Evolutionary conservation across 2,797 vertebrate species (phyloP).

Genomic region (Channa striata): DNA sequence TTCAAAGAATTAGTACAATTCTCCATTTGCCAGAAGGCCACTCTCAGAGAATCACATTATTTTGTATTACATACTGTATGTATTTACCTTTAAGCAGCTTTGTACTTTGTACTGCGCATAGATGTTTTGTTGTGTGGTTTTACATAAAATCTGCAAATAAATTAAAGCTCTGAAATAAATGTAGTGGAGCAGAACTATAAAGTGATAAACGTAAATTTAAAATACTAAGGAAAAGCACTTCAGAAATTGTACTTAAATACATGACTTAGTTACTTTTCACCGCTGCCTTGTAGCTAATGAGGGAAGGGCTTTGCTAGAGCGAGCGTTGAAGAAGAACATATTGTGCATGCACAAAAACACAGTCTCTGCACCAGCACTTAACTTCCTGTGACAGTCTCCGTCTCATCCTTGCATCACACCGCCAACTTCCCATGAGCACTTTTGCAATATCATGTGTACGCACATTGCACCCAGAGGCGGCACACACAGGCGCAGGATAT

Average conservation of each 20-base stretch:
- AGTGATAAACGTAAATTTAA: not conserved
- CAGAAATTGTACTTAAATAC: conserved; percentile 11
- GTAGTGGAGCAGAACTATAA: not conserved
- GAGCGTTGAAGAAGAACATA: conserved; percentile 36
- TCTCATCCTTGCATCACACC: conserved; percentile 57
- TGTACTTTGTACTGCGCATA: too few relatives aligned
- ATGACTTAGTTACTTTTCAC: conserved; percentile 7
- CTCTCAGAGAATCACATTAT: too few relatives aligned
- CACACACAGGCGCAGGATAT: conserved; percentile 20
- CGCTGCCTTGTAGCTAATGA: conserved; percentile 35
- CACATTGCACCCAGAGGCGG: conserved; percentile 46
- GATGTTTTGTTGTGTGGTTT: too few relatives aligned
- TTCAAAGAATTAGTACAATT: too few relatives aligned
- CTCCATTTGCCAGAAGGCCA: too few relatives aligned
- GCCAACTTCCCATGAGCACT: conserved; percentile 21
- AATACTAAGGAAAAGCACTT: conserved; percentile 11
- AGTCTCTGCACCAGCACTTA: conserved; percentile 26
- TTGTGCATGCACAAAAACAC: not conserved
- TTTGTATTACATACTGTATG: too few relatives aligned
- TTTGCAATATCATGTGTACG: conserved; percentile 30
- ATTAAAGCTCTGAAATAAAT: not conserved
- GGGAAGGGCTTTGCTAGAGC: conserved; percentile 20
- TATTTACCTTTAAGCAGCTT: too few relatives aligned
- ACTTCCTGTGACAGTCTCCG: conserved; percentile 53
- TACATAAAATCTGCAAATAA: too few relatives aligned